Conservation (phyloP, 2,888 invertebrate genomes). For the Therioaphis trifolii region DNA sequence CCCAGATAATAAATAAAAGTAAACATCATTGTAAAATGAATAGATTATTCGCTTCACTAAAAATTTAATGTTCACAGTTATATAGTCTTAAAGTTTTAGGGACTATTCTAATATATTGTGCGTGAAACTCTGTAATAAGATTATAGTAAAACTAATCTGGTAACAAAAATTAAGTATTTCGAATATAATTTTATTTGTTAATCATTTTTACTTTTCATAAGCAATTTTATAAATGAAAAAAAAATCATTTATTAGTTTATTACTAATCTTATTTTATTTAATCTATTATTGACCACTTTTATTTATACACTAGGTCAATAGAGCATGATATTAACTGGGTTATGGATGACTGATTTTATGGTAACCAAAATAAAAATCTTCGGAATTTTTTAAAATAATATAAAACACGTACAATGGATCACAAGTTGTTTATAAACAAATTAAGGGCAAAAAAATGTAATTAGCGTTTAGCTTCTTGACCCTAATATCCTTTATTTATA, state of each 20-base stretch:
- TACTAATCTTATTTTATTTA: background rate
- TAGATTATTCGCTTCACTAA: too few species aligned
- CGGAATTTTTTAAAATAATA: constrained; percentile 16
- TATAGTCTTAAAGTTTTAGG: too few species aligned
- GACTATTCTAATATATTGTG: too few species aligned
- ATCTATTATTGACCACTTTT: background rate
- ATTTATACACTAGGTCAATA: constrained; percentile 41
- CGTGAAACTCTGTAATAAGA: too few species aligned
- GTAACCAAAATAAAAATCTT: constrained; percentile 21
- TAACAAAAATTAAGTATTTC: too few species aligned
- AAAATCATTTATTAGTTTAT: background rate
- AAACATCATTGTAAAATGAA: too few species aligned
- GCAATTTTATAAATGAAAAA: background rate
- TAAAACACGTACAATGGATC: constrained; percentile 14
- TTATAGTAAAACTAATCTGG: too few species aligned
- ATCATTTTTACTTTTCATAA: background rate
- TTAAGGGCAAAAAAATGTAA: constrained; percentile 53
- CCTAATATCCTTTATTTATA: constrained; percentile 37
- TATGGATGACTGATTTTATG: constrained; percentile 41
- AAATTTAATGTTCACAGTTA: too few species aligned
- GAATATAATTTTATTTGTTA: too few species aligned
- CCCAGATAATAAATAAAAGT: too few species aligned
- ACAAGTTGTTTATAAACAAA: constrained; percentile 9
- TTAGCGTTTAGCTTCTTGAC: constrained; percentile 57
- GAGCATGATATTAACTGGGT: constrained; percentile 32